Evolutionary conservation across 2,888 invertebrate species (phyloP), one percentile per base, ranked within the genome.

Genomic region (Brenthis hecate): DNA sequence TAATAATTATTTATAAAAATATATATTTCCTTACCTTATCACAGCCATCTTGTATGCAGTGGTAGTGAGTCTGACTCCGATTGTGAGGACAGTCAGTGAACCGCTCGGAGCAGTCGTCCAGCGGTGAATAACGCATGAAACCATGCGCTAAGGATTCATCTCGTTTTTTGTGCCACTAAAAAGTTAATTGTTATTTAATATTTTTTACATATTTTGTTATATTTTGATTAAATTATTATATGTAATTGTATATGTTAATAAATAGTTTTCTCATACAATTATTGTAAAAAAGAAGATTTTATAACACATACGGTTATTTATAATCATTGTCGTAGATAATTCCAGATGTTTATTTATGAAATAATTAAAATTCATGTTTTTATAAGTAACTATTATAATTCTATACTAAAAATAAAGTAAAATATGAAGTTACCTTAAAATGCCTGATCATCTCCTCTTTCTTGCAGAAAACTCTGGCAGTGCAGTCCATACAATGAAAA

Each of bases 361-460:
- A 8, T 43, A 43, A 11, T 36, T 36, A 6, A 32, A 32, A 36
- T 36, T 36, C 6, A 6, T 6, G 6, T 36, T 36, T 36, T 36
- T 36, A 6, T 6, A 6, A 36, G 6, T 6, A 36, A 43, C 36
- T 43, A 43, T 43, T 11, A 43, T 43, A 11, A 43, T 11, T 11
- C 8, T 2, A 43, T 8, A 43, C 11, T 8, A 43, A 43, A 43
- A 11, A 43, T 43, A 43, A 43, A 43, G 11, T 43, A 8, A 43
- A 43, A 43, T 11, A 43, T 6, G 48, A 51, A 28, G 11, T 57
- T 69, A 93, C 93, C 87, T 93, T 99, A 84, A 98, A 98, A 88
- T 99, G 99, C 55, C 99, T 95, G 75, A 99, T 99, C 96, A 99
- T 99, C 86, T 99, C 99, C 87, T 99, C 99, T 85, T 99, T 99